Base-by-base conservation (phyloP, 2,113 vertebrate species). In the Terrapene triunguis region DNA sequence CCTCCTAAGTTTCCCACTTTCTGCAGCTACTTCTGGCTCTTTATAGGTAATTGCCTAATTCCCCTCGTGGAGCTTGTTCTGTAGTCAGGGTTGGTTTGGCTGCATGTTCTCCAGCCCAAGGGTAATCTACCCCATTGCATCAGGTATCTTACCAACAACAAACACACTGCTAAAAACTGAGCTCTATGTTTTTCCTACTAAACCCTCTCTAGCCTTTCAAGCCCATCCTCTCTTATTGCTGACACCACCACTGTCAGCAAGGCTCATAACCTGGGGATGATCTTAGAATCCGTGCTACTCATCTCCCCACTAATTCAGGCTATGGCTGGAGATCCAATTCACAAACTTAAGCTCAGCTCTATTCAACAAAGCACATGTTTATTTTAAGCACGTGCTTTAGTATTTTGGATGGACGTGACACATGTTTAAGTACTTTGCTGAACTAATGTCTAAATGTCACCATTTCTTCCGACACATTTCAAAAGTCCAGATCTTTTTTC, bases 211-310 rank as follows among this genome's bases (percentile, higher is more conserved):
- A 0, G 12, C 2, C 4, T 32, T 44, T 89, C 65, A 38, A 8
- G 32, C 44, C 48, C 17, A 42, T 10, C 84, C 42, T 16, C 14
- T 32, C 9, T 50, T 3, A 5, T 3, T 17, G 11, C 65, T 1
- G 0, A n/a, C 47, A 65, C 13, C 47, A 57, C 0, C 0, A 38
- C 14, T 82, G 14, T n/a, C 27, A 21, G 0, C 12, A 7, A 53
- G 87, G 32, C 53, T 76, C 74, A 82, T 38, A 24, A 85, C 32
- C 27, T 29, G 4, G 17, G 47, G 57, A 48, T 29, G 25, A 48
- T 7, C 88, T 51, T 80, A 6, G 42, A 50, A 47, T 53, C 1
- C 10, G 38, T 82, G 2, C 35, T 57, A 29, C 19, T 13, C 2
- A 44, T n/a, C 24, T 47, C 38, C 62, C 38, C 50, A 55, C 6